A percentile compares a stretch with the other conserved stretches of the same genome.
phyloP scores from a whole-genome alignment of 2,797 vertebrate genomes.

The Gallinago stenura region DNA sequence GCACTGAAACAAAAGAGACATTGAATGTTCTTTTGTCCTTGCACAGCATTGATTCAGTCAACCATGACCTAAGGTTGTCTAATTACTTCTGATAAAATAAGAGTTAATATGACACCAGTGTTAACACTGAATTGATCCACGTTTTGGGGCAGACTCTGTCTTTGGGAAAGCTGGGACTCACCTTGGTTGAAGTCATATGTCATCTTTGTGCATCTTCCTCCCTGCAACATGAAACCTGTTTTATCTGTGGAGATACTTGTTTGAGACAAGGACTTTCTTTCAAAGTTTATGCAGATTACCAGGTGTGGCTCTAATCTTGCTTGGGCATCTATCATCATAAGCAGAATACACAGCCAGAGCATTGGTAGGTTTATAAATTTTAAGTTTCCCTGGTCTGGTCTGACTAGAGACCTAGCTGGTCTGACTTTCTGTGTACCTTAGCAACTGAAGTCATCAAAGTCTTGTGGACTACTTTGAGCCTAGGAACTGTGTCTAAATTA shows the following conservation, averaged over 20 bases:
- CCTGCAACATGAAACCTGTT: not conserved
- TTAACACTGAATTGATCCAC: not conserved
- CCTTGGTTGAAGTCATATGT: not conserved
- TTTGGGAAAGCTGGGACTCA: not conserved
- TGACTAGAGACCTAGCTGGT: not conserved
- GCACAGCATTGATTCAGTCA: slow-evolving; percentile 6
- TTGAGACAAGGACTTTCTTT: not conserved
- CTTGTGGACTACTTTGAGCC: not conserved
- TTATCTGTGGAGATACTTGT: not conserved
- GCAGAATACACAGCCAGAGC: not conserved
- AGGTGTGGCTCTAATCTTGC: not conserved
- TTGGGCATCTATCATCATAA: not conserved
- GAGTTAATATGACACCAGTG: not conserved
- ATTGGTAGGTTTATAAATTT: not conserved
- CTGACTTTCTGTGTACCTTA: not conserved
- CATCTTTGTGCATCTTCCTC: not conserved
- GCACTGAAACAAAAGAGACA: not conserved
- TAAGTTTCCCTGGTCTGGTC: not conserved
- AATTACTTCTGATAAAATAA: slow-evolving; percentile 22
- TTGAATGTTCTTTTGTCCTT: not conserved
- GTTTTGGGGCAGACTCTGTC: not conserved
- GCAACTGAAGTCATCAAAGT: not conserved
- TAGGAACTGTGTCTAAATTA: not conserved
- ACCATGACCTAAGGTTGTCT: not conserved
- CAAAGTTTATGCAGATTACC: not conserved